Evolutionary conservation across 2,113 vertebrate species (phyloP), one percentile per base, ranked within the genome.

Genomic region (Amblyopsis rosae): DNA sequence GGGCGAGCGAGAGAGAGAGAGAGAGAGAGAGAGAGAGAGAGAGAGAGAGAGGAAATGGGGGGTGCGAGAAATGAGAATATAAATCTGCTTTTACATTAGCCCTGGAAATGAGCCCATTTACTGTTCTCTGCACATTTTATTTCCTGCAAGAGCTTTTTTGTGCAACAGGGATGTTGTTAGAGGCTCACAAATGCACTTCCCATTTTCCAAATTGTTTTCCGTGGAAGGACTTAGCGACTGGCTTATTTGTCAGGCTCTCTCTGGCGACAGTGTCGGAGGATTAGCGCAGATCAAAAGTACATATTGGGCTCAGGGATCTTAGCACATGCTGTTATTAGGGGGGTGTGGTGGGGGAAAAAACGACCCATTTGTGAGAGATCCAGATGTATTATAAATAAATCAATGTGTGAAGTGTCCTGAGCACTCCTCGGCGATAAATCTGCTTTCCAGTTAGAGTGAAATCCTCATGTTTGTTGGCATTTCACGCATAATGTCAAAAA

Each of bases 21-120:
- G 35, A 1, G 35, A 41, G 35, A 3, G 35, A 41, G 35, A 69
- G 2, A 12, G 19, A 26, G 19, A 26, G 26, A 19, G 16, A 61
- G 50, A 33, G 67, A 60, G 15, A 17, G 32, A 26, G 57, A 26
- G 47, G 60, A 41, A 61, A 45, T 68, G 59, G 35, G 70, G 48
- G 48, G 33, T 32, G 60, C 59, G 12, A 63, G 53, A 50, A 47
- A 48, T 47, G 67, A 47, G 58, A 33, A 59, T 19, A 17, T 35
- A 57, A 17, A 51, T 35, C 53, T 60, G 60, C 48, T 75, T 75
- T 72, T 51, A 60, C 55, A 69, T 69, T 67, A 63, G 57, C 60
- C 35, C 57, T 8, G 61, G 65, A 65, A 75, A 72, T 66, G 49
- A 67, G 26, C 65, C 69, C 67, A n/a, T 55, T 75, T 64, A 69